A percentile compares a stretch with the other conserved stretches of the same genome.
Evolutionary conservation across 1,140 invertebrate species (phyloP).

Genomic region (Chrysoperla carnea): DNA sequence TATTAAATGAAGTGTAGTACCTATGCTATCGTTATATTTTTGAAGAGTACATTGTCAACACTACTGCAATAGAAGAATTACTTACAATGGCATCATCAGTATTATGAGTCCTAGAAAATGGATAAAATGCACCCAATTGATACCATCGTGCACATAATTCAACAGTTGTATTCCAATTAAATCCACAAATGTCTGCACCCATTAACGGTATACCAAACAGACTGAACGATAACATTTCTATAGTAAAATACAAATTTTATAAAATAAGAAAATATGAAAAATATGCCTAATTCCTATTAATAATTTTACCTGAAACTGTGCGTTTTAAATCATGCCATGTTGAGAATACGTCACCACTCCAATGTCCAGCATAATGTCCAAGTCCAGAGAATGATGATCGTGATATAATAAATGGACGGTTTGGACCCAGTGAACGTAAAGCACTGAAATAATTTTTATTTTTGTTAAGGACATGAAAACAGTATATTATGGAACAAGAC

Average conservation of each 20-base stretch:
- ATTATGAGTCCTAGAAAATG: slow-evolving; percentile 77
- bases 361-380: slow-evolving; percentile 73
- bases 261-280: slow-evolving; percentile 8
- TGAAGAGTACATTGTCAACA: no score
- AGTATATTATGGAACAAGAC: no score
- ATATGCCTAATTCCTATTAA: not conserved
- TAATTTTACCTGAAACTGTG: slow-evolving; percentile 35
- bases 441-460: slow-evolving; percentile 44
- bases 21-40: no score
- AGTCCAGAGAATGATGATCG: slow-evolving; percentile 66
- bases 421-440: slow-evolving; percentile 39
- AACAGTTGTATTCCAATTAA: slow-evolving; percentile 54
- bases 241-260: slow-evolving; percentile 7
- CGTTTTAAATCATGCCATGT: slow-evolving; percentile 47
- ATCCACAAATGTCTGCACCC: slow-evolving; percentile 84
- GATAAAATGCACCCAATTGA: slow-evolving; percentile 74
- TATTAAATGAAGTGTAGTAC: no score
- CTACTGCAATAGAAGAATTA: no score
- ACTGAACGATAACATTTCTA: slow-evolving; percentile 58
- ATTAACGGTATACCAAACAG: slow-evolving; percentile 74
- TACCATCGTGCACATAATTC: slow-evolving; percentile 62
- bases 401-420: slow-evolving; percentile 67
- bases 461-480: no score
- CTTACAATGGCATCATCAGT: slow-evolving; percentile 48
- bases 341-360: slow-evolving; percentile 71